phyloP scores from a whole-genome alignment of 1,140 invertebrate species.

The Mylabris phalerata region DNA sequence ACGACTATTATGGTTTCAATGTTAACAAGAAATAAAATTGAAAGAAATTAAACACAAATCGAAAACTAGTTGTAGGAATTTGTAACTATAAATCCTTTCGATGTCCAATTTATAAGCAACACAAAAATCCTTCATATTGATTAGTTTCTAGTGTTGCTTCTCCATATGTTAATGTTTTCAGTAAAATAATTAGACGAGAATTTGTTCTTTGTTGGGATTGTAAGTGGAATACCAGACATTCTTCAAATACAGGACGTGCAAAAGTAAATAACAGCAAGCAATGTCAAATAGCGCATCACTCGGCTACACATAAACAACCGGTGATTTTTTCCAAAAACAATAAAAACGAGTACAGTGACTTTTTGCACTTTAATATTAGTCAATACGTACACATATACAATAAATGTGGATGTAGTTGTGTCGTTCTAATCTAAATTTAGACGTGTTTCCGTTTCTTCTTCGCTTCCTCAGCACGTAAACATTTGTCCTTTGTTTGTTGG shows the following conservation, averaged over 20 bases:
- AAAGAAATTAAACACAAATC: too few relatives aligned
- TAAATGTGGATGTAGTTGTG: not conserved
- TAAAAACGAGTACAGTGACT: constrained; percentile 10
- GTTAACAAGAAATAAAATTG: too few relatives aligned
- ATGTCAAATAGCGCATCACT: not conserved
- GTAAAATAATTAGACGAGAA: too few relatives aligned
- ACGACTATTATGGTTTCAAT: too few relatives aligned
- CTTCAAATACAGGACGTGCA: not conserved
- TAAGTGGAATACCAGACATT: not conserved
- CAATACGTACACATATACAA: too few relatives aligned
- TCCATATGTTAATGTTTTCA: too few relatives aligned
- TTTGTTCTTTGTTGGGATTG: not conserved
- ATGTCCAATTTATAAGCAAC: too few relatives aligned
- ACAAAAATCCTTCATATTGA: too few relatives aligned
- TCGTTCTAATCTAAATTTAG: constrained; percentile 8
- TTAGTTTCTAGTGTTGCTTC: too few relatives aligned
- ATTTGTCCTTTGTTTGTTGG: not conserved
- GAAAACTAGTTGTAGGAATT: too few relatives aligned
- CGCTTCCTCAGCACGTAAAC: not conserved
- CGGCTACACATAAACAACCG: not conserved
- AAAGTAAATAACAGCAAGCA: not conserved
- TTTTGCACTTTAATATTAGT: constrained; percentile 8
- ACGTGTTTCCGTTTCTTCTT: constrained; percentile 2
- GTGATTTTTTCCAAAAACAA: not conserved
- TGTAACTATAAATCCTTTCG: too few relatives aligned